Percentiles rank a stretch among this genome's conserved stretches.
Evolutionary conservation across 2,113 vertebrate genomes (phyloP).

Genomic region (Rallus limicola): DNA sequence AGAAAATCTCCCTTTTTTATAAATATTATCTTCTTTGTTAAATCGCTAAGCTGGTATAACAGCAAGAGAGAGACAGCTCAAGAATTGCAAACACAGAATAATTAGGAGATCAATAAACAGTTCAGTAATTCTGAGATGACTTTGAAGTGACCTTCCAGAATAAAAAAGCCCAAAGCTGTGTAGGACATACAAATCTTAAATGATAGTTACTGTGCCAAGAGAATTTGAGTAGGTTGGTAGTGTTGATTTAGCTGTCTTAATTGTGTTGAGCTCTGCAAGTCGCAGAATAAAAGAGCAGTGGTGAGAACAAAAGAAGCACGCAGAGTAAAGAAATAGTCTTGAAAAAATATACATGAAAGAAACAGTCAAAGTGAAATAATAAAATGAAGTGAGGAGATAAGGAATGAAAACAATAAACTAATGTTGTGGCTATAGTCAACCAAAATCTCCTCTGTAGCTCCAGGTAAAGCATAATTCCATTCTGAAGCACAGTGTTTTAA

Average conservation of each 20-base stretch:
- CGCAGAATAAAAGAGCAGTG: conserved; percentile 33
- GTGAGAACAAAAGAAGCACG: conserved; percentile 52
- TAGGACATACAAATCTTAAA: conserved; percentile 39
- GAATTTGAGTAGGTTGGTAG: conserved; percentile 45
- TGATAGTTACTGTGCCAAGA: conserved; percentile 45
- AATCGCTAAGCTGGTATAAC: background rate
- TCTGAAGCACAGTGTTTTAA: background rate
- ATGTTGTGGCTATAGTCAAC: background rate
- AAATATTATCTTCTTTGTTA: conserved; percentile 16
- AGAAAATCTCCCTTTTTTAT: background rate
- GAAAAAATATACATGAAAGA: background rate
- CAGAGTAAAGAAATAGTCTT: background rate
- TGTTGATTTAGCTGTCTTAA: conserved; percentile 66
- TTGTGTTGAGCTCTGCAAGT: conserved; percentile 34
- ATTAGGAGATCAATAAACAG: conserved; percentile 51
- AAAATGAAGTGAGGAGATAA: background rate
- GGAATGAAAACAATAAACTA: background rate
- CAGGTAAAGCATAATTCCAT: background rate
- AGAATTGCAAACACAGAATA: conserved; percentile 35
- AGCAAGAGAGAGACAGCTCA: conserved; percentile 3
- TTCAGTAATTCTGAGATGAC: conserved; percentile 37
- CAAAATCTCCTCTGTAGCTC: background rate
- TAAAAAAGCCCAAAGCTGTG: background rate
- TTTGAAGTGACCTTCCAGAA: conserved; percentile 60
- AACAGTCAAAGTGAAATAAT: background rate